Conservation (phyloP, 2,113 vertebrate species). For the Platysteira castanea region DNA sequence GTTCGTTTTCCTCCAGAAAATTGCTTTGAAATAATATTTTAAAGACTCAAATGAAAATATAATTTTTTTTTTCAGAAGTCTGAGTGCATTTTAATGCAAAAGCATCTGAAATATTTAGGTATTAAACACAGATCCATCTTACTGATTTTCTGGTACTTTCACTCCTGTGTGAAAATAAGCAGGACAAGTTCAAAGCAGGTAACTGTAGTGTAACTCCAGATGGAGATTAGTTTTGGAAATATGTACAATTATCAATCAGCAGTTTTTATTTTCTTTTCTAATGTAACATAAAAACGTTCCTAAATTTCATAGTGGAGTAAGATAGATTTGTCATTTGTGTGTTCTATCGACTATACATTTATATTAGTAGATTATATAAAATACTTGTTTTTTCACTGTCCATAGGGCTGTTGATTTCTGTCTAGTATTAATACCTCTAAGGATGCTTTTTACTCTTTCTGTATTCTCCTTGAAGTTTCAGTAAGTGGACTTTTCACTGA, state of each 20-base stretch:
- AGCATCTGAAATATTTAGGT: background rate
- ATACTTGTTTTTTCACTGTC: background rate
- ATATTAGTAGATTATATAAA: background rate
- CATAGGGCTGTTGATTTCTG: background rate
- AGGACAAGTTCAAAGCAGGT: background rate
- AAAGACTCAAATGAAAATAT: background rate
- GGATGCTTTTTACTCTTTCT: background rate
- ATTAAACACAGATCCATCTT: background rate
- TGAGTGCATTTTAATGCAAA: background rate
- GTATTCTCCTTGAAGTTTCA: background rate
- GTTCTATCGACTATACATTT: background rate
- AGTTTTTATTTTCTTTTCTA: background rate
- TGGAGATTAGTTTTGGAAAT: background rate
- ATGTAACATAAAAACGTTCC: background rate
- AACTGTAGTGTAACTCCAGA: background rate
- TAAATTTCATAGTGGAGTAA: background rate
- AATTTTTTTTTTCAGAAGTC: background rate
- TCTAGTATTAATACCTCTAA: background rate
- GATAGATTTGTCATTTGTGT: background rate
- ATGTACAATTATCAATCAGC: background rate
- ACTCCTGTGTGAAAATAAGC: background rate
- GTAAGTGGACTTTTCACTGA: background rate
- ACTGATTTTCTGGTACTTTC: background rate
- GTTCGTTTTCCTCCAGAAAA: background rate
- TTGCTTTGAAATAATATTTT: background rate